Evolutionary conservation across 1,140 invertebrate genomes (phyloP).

Genomic region (Sycophaga agraensis): DNA sequence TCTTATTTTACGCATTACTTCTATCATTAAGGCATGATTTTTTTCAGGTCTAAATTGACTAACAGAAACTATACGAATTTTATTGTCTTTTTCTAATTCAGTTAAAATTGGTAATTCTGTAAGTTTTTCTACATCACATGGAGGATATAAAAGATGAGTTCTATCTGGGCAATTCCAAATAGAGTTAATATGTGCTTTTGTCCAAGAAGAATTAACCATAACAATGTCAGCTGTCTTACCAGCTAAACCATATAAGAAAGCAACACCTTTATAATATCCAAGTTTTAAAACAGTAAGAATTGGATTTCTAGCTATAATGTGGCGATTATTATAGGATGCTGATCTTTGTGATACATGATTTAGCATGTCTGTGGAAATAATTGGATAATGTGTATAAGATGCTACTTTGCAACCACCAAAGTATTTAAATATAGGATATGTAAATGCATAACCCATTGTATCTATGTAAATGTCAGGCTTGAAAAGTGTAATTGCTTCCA

Average conservation of each 20-base stretch:
- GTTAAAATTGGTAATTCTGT: constrained; percentile 65
- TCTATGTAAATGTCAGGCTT: constrained; percentile 65
- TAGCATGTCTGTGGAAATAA: constrained; percentile 94
- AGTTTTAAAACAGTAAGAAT: constrained; percentile 82
- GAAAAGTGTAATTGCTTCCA: constrained; percentile 81
- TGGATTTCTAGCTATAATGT: constrained; percentile 78
- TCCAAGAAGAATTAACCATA: constrained; percentile 98
- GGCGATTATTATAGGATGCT: constrained; percentile 79
- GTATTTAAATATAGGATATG: constrained; percentile 51
- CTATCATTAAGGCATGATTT: constrained; percentile 90
- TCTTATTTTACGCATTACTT: constrained; percentile 79
- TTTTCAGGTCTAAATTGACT: constrained; percentile 98
- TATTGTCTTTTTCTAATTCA: constrained; percentile 60
- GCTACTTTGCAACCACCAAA: constrained; percentile 77
- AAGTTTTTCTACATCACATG: constrained; percentile 86
- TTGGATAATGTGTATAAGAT: constrained; percentile 96
- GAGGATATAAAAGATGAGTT: constrained; percentile 88
- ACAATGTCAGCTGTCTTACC: constrained; percentile 82
- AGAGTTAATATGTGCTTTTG: constrained; percentile 84
- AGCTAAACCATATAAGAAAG: constrained; percentile 80
- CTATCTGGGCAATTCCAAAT: constrained; percentile 78
- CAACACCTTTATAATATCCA: constrained; percentile 89
- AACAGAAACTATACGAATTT: constrained; percentile 86
- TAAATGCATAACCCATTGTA: constrained; percentile 27
- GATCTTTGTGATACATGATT: constrained; percentile 71